phyloP scores from a whole-genome alignment of 92 coral and sea anemone species.

The Scolanthus callimorphus region DNA sequence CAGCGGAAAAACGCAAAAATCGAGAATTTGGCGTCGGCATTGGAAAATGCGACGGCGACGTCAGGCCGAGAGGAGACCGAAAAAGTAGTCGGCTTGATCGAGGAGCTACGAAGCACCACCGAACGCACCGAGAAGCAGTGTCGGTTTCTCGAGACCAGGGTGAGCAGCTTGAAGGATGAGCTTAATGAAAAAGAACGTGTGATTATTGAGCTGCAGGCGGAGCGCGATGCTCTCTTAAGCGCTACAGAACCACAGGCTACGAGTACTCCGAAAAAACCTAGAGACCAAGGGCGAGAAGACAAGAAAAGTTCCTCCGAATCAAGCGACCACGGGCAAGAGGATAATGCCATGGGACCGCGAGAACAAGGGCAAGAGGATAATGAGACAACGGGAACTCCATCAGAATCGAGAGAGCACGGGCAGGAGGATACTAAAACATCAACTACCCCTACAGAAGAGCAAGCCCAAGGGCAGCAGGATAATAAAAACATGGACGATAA shows the following conservation, averaged over 20 bases:
- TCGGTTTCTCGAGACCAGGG: constrained; percentile 8
- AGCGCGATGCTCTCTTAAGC: neutral
- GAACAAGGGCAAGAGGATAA: neutral
- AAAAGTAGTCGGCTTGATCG: neutral
- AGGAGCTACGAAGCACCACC: constrained; percentile 8
- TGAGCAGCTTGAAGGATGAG: constrained; percentile 15
- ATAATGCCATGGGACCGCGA: neutral
- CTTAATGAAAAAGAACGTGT: constrained; percentile 1
- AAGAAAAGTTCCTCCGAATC: neutral
- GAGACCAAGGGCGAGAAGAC: too few species aligned
- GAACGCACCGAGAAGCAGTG: constrained; percentile 18
- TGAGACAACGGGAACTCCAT: neutral
- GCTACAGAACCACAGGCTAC: neutral
- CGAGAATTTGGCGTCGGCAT: constrained; percentile 15
- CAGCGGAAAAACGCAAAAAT: constrained; percentile 18
- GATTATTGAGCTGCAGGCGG: constrained; percentile 4
- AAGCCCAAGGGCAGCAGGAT: neutral
- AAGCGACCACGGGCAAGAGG: neutral
- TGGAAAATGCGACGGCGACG: constrained; percentile 2
- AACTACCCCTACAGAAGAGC: neutral
- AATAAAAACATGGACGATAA: neutral
- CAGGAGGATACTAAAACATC: neutral
- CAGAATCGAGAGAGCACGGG: too few species aligned
- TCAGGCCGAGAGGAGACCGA: neutral
- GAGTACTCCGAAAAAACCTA: neutral